A percentile compares a stretch with the other conserved stretches of the same genome.
phyloP scores from a whole-genome alignment of 2,888 invertebrate genomes.

The Acleris literana region DNA sequence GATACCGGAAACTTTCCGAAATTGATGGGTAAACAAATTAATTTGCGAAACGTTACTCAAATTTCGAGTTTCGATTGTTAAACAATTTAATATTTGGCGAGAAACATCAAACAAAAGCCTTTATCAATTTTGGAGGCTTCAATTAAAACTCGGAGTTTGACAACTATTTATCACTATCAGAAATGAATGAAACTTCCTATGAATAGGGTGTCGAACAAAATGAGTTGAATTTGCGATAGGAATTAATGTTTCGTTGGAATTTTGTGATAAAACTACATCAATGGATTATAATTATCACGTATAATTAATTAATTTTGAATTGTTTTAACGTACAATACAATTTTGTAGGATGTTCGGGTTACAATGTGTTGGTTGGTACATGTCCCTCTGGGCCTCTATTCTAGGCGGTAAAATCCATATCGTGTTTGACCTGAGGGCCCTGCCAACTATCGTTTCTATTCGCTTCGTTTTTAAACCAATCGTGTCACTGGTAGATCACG shows the following conservation, averaged over 20 bases:
- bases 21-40: slow-evolving; percentile 31
- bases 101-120: slow-evolving; percentile 34
- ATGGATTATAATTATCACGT: background rate
- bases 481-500: too few species aligned
- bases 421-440: too few species aligned
- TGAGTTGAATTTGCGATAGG: background rate
- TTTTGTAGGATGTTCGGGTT: too few species aligned
- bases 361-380: too few species aligned
- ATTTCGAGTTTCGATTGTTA: slow-evolving; percentile 29
- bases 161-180: slow-evolving; percentile 27
- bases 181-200: slow-evolving; percentile 3
- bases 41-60: slow-evolving; percentile 24
- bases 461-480: too few species aligned
- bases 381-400: too few species aligned
- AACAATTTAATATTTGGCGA: slow-evolving; percentile 22
- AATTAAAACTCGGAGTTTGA: slow-evolving; percentile 26
- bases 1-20: slow-evolving; percentile 17
- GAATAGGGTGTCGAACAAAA: background rate
- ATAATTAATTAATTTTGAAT: too few species aligned
- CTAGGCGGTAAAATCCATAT: too few species aligned
- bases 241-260: background rate
- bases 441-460: too few species aligned
- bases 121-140: slow-evolving; percentile 20
- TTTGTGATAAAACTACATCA: background rate
- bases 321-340: too few species aligned